Evolutionary conservation across 2,113 vertebrate genomes (phyloP), one percentile per base, ranked within the genome.

Genomic region (Agapornis roseicollis): DNA sequence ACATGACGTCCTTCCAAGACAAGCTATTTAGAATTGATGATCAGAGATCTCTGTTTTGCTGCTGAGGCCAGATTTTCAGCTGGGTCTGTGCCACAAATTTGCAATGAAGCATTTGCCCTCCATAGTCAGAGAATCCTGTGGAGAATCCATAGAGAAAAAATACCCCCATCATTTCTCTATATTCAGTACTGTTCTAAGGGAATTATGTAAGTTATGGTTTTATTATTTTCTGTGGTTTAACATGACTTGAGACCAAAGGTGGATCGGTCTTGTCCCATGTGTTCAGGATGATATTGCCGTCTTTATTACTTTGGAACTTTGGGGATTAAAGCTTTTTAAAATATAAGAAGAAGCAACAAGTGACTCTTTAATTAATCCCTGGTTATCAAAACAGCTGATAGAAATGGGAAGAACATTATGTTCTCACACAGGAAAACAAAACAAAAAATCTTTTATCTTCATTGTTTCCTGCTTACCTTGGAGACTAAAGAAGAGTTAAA

Each of bases 271-370:
- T 47, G 33, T 94, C 91, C 78, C 25, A 1, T 44, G 65, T 81
- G 93, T 65, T 41, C 24, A 61, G 53, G 50, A 86, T 78, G 61
- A 84, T 95, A 96, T 95, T 92, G 61, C 82, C 0, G 0, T 58
- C 85, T 93, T 96, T 96, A 96, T 96, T 96, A 95, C 91, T 94
- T 90, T 76, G 83, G 91, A 95, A 92, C 89, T 90, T 91, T 25
- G 37, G 93, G 94, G 95, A 96, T 81, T 95, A 74, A 74, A 91
- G 80, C 90, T 88, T 47, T 95, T 95, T 96, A 88, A 85, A 91
- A 92, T 87, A 70, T 52, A 94, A 84, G 69, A 68, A 85, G 37
- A 10, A 90, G 77, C 82, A 96, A 83, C 76, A 86, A 96, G 91
- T 79, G 89, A 88, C 91, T 91, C 56, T 72, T 80, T 94, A 97